Base-by-base conservation (phyloP, 2,888 invertebrate genomes). In the Pachliopta kotzebuea region DNA sequence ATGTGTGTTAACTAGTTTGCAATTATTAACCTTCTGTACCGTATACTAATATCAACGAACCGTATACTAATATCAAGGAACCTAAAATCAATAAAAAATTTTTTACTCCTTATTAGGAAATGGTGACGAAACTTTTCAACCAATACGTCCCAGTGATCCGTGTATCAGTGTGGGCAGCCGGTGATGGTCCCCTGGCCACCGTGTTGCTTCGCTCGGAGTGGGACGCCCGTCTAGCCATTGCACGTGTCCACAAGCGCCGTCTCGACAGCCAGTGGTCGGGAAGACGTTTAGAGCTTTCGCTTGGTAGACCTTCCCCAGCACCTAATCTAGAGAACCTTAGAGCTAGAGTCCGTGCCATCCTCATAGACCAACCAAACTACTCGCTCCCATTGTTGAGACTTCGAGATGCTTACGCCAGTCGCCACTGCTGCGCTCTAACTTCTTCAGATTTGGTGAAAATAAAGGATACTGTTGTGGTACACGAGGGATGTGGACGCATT, bases 161-260 rank as follows among this genome's bases (percentile, higher is more conserved):
- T 1, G 86, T 88, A 53, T 79, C 84, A 0, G 86, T 90, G 4
- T 90, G 91, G 85, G 77, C 82, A 29, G 84, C 83, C 0, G 81
- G 83, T 37, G 92, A 92, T 37, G 90, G 92, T 0, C 89, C 95
- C 24, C 91, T 95, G 6, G 97, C 96, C 0, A 93, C 93, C 24
- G 94, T 97, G 0, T 93, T 94, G 75, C 94, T 98, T 1, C 93
- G 94, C 0, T 94, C 94, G 0, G 90, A 94, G 65, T 94, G 94
- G 77, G 96, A 96, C 75, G 95, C 95, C 0, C 93, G 95, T 62
- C 92, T 94, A 24, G 95, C 95, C 42, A 96, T 98, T 70, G 96
- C 97, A 0, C 95, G 96, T 76, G 92, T 97, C 57, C 97, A 98
- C 83, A 94, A 96, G 64, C 94, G 95, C 65, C 96, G 96, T 77